These are phyloP conservation scores for Rostratula benghalensis DNA, from an alignment of 2,113 vertebrate species.

Conservation along the genomic window DNA sequence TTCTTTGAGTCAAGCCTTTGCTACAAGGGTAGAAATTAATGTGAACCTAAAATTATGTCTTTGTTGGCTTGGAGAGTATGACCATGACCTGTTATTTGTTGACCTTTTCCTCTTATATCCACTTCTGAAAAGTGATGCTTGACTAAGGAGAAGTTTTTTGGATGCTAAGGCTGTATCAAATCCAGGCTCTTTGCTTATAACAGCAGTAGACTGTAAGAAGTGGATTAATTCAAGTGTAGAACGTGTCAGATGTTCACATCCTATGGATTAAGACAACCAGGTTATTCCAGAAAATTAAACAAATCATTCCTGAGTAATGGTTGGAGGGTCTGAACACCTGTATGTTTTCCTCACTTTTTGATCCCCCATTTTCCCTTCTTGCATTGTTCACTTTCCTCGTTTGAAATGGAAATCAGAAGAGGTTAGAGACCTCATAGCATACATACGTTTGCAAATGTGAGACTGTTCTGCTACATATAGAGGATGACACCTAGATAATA, in stretches of 20 bases:
- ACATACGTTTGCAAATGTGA: background rate
- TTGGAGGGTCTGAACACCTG: background rate
- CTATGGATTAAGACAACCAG: background rate
- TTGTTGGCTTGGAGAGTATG: background rate
- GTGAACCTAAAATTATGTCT: background rate
- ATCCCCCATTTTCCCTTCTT: background rate
- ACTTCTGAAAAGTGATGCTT: background rate
- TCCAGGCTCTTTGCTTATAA: background rate
- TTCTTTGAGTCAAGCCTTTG: background rate
- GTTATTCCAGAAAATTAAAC: slow-evolving; percentile 32
- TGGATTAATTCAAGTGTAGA: slow-evolving; percentile 12
- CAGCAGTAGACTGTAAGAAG: background rate
- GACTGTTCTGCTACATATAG: background rate
- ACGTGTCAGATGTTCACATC: background rate
- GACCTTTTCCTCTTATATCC: background rate
- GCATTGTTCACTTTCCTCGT: background rate
- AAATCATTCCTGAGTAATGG: background rate
- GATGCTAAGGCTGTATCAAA: background rate
- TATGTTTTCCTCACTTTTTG: background rate
- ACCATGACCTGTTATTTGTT: background rate
- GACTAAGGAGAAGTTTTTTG: background rate
- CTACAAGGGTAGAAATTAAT: background rate
- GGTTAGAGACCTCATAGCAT: background rate
- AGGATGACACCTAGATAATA: background rate
- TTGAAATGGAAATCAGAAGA: background rate